Evolutionary conservation across 2,888 invertebrate species (phyloP).

Genomic region (Cephus pygmeus): DNA sequence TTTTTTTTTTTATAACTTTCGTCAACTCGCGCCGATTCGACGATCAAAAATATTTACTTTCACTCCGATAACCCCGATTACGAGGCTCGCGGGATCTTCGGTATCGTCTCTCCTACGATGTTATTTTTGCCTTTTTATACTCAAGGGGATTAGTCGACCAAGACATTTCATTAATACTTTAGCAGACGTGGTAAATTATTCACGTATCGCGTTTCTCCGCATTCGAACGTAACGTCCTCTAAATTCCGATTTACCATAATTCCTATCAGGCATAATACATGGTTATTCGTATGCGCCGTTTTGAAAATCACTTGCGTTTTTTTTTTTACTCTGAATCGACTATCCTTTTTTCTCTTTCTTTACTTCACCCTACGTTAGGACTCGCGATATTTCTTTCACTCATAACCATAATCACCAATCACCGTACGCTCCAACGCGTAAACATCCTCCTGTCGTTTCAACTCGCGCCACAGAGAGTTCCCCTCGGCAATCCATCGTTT

Average conservation of each 20-base stretch:
- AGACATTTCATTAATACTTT: background rate
- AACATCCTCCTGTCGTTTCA: background rate
- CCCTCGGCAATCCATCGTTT: background rate
- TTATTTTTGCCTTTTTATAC: background rate
- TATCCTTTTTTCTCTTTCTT: too few species aligned
- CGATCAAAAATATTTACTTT: background rate
- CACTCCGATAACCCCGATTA: background rate
- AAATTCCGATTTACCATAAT: background rate
- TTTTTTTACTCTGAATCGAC: background rate
- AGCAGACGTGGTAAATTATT: background rate
- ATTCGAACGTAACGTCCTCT: background rate
- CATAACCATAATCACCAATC: background rate
- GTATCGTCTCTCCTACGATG: background rate
- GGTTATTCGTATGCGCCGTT: background rate
- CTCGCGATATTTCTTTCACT: background rate
- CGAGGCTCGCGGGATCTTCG: background rate
- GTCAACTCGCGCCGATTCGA: background rate
- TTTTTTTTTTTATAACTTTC: background rate
- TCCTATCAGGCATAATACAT: background rate
- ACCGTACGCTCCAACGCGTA: background rate
- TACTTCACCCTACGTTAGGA: too few species aligned
- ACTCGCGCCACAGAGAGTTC: background rate
- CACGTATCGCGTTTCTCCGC: background rate
- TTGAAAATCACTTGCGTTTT: background rate
- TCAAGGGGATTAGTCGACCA: background rate